phyloP scores from a whole-genome alignment of 2,888 invertebrate genomes.

The Philhelius pedissequus region DNA sequence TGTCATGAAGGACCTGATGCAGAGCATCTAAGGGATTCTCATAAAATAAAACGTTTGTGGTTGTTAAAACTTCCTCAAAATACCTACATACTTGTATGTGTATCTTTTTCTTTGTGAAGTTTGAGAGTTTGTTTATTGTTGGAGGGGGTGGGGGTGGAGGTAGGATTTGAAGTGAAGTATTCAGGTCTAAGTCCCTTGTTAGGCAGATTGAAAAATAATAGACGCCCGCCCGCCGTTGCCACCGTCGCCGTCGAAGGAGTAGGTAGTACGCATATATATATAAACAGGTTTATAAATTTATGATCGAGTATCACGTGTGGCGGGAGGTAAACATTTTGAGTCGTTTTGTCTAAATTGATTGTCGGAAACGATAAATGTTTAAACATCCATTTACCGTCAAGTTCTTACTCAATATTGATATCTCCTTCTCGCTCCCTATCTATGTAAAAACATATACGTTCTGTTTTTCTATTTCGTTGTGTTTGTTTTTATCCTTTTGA shows the following conservation, averaged over 20 bases:
- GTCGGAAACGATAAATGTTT: slow-evolving; percentile 67
- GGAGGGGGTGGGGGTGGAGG: neutral
- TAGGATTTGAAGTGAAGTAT: neutral
- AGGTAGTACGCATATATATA: neutral
- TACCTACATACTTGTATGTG: slow-evolving; percentile 11
- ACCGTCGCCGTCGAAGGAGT: no score
- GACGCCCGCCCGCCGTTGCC: no score
- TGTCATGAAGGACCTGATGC: neutral
- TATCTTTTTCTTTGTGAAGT: slow-evolving; percentile 15
- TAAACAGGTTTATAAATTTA: no score
- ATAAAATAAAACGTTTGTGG: neutral
- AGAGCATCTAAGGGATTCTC: neutral
- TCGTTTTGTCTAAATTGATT: slow-evolving; percentile 68
- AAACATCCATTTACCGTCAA: slow-evolving; percentile 65
- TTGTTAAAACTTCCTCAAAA: slow-evolving; percentile 26
- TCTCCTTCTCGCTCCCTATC: neutral
- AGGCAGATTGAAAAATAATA: slow-evolving; percentile 58
- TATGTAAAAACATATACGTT: no score
- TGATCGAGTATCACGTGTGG: no score
- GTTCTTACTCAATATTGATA: slow-evolving; percentile 65
- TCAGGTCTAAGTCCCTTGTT: slow-evolving; percentile 4
- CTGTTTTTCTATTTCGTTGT: neutral
- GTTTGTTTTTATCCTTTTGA: slow-evolving; percentile 7
- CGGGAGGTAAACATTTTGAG: slow-evolving; percentile 52
- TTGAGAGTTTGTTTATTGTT: neutral